Base-by-base conservation (phyloP, 1,140 invertebrate species). In the Brachionus rubens region DNA sequence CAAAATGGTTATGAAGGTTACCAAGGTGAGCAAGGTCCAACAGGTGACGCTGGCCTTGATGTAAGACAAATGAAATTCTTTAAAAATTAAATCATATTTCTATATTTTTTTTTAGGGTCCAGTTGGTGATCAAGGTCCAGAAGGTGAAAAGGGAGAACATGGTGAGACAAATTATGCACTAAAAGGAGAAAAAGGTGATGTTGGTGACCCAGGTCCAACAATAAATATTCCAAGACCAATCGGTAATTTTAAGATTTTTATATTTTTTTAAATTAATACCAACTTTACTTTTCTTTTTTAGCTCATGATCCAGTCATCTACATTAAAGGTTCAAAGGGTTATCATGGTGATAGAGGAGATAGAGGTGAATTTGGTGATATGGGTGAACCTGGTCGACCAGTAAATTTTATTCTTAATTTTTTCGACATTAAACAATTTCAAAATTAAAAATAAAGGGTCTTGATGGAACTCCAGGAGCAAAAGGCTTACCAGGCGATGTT, bases 141-240 rank as follows among this genome's bases (percentile, higher is more conserved):
- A 19, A 56, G 72, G 72, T 28, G 72, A 54, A 43, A 76, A 59
- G 47, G 72, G 72, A 10, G 72, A 76, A 52, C 52, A 76, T 56
- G 72, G 72, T 19, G 48, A 54, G 28, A 46, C 46, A 3, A 48
- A 21, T 19, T 16, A 41, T 30, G 72, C 48, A 12, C 40, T n/a
- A 28, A 76, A 56, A 43, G 72, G 67, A 7, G 16, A 28, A 30
- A 70, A 50, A 48, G 67, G 67, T 19, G 47, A 50, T 48, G 26
- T 16, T 28, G 67, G 67, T 50, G 67, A 70, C 16, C 47, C 67
- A 50, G 67, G 67, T 16, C 59, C 33, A 14, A 19, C 19, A 30
- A 48, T 59, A 36, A 36, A 19, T 59, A 36, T 36, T 33, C 54
- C 30, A 36, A 59, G 54, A 59, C 54, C 54, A 10, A 59, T 59